Conservation (phyloP, 2,888 invertebrate species). For the Ectropis crepuscularia region DNA sequence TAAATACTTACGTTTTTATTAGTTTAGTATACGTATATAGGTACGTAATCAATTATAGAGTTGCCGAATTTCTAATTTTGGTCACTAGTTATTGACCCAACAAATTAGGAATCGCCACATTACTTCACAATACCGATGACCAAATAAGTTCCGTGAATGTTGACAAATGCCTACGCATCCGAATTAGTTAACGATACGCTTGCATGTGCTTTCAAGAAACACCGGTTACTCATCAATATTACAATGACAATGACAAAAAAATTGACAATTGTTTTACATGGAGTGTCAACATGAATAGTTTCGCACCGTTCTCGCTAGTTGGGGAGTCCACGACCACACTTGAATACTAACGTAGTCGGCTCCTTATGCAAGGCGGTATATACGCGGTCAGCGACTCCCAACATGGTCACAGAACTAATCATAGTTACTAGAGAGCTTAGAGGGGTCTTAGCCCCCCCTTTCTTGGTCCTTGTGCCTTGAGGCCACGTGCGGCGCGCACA, state of each 20-base stretch:
- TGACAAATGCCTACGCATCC: constrained; percentile 33
- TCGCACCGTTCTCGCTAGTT: constrained; percentile 74
- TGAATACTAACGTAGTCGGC: constrained; percentile 74
- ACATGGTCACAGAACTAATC: constrained; percentile 34
- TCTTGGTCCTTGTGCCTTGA: constrained; percentile 43
- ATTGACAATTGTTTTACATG: constrained; percentile 68
- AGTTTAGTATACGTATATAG: no score
- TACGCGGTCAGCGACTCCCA: constrained; percentile 77
- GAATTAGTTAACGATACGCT: constrained; percentile 50
- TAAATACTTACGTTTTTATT: no score
- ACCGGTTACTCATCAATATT: constrained; percentile 63
- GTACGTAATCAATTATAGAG: no score
- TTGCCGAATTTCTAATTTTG: constrained; percentile 1
- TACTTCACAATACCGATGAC: constrained; percentile 16
- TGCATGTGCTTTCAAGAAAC: constrained; percentile 60
- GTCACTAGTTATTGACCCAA: constrained; percentile 16
- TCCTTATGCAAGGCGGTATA: constrained; percentile 74
- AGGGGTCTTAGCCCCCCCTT: constrained; percentile 28
- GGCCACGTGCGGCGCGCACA: constrained; percentile 61
- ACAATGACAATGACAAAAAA: constrained; percentile 66
- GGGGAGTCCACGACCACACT: constrained; percentile 69
- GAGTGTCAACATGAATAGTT: constrained; percentile 76
- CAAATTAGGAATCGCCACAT: constrained; percentile 20
- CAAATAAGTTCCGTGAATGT: constrained; percentile 25
- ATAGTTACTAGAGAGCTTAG: constrained; percentile 7